A percentile compares a stretch with the other conserved stretches of the same genome.
These are phyloP conservation scores for Dorcus parallelipipedus DNA, from an alignment of 2,888 invertebrate species.

Conservation along the genomic window DNA sequence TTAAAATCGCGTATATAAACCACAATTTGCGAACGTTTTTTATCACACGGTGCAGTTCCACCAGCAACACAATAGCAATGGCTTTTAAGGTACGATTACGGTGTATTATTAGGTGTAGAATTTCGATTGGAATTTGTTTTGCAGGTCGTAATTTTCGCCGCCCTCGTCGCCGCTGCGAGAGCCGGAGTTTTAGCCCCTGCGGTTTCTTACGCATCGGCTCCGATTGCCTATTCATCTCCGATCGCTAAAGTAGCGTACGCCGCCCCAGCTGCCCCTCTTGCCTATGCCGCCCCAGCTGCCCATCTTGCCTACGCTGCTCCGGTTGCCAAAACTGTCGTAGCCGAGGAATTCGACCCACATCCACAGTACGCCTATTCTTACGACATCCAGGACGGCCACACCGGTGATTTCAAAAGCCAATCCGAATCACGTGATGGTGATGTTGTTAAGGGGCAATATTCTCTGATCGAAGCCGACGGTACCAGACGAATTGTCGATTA, in stretches of 20 bases:
- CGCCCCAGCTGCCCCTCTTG: slow-evolving; percentile 24
- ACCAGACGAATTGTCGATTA: slow-evolving; percentile 53
- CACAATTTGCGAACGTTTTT: too few species aligned
- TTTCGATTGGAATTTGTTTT: slow-evolving; percentile 12
- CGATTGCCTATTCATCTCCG: slow-evolving; percentile 13
- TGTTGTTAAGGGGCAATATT: slow-evolving; percentile 53
- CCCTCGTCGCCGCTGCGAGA: slow-evolving; percentile 44
- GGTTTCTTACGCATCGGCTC: slow-evolving; percentile 24
- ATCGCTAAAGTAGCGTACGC: slow-evolving; percentile 13
- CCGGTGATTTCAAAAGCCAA: slow-evolving; percentile 54
- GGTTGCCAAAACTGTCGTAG: slow-evolving; percentile 9
- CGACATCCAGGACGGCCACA: slow-evolving; percentile 53
- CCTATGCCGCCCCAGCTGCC: slow-evolving; percentile 26
- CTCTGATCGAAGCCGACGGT: slow-evolving; percentile 53
- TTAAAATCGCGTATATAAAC: too few species aligned
- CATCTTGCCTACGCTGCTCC: slow-evolving; percentile 16
- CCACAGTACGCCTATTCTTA: slow-evolving; percentile 54
- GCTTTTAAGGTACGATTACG: too few species aligned
- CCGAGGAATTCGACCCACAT: slow-evolving; percentile 48
- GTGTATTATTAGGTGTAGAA: too few species aligned
- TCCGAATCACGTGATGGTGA: slow-evolving; percentile 52
- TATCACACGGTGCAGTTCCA: too few species aligned
- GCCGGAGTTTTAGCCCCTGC: slow-evolving; percentile 37
- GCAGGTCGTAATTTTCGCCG: slow-evolving; percentile 32
- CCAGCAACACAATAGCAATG: too few species aligned